Evolutionary conservation across 1,140 invertebrate species (phyloP), one percentile per base, ranked within the genome.

Genomic region (Hestina assimilis): DNA sequence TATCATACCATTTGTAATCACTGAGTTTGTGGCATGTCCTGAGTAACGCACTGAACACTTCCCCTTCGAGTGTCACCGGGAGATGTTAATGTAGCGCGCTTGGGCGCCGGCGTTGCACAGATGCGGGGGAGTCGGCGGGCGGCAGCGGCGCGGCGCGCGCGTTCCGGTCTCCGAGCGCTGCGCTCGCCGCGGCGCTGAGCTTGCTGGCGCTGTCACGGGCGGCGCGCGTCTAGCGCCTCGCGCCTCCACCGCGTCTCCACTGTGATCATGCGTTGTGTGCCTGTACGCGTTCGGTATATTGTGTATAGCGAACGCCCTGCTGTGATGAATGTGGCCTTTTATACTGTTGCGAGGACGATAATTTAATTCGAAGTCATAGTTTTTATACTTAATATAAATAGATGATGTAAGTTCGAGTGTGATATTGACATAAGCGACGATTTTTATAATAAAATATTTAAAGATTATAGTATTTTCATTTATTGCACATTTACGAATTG

Each of bases 361-460:
- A 84, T 86, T 87, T 86, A 86, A 86, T 79, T 66, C 59, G 72
- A 86, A 87, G 84, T 87, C 84, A 87, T 87, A 87, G 83, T 87
- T 87, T 87, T 87, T 87, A 87, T 87, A 87, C 82, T 66, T 83
- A 85, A 77, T 78, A 83, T 87, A 86, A 86, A 84, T 87, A 87
- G 84, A 87, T 86, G 84, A 87, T 86, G 81, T 87, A 87, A 87
- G 83, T 73, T 77, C 73, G 83, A 79, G 84, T 87, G 84, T 87
- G 84, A 87, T 87, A 87, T 87, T 86, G 84, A 86, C 50, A 72
- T 86, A 83, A 88, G 83, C 74, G 66, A 85, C 38, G 63, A 80
- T 79, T 83, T 83, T 87, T 80, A 65, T 83, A 86, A 81, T 83
- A 88, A 84, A 87, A 71, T 79, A 79, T 83, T 86, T 83, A 81